Base-by-base conservation (phyloP, 2,113 vertebrate genomes). In the Melierax canorus region DNA sequence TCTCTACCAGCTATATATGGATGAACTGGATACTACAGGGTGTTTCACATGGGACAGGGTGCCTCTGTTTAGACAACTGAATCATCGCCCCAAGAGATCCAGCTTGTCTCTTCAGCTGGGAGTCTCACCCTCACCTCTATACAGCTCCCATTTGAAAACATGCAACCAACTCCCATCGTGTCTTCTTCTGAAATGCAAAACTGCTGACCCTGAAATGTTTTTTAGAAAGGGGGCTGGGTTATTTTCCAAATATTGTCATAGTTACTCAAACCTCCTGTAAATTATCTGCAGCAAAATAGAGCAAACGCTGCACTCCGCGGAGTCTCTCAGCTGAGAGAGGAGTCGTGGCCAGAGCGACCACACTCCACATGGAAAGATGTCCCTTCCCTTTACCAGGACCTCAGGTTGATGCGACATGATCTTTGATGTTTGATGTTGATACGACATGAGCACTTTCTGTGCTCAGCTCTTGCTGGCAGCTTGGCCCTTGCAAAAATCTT, bases 241-340 rank as follows among this genome's bases (percentile, higher is more conserved):
- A 11, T 85, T 68, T 77, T 63, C 38, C 53, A 81, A 53, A 56
- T 63, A 63, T 58, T 2, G 0, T 46, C 16, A 9, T 16, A 38
- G 23, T 81, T 63, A 41, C n/a, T 82, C 64, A 86, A 68, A n/a
- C 48, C 41, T 53, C 34, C 63, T 15, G 26, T 66, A 67, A 72
- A 77, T 38, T 41, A 46, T 17, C 19, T 72, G 69, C 48, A 77
- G n/a, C 38, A 68, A 82, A 77, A 81, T 2, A 68, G n/a, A 76
- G 48, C 41, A 81, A 58, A 53, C 0, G 0, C 32, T 82, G 71
- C n/a, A 64, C 21, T 15, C 26, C 0, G 0, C 38, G 38, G 62
- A 84, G 32, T 45, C 32, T 60, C 51, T 45, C 36, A 60, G 50
- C 9, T 75, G 74, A 43, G 55, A 81, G 36, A 63, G 19, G 16